Evolutionary conservation across 2,888 invertebrate genomes (phyloP).

Genomic region (Sicus ferrugineus): DNA sequence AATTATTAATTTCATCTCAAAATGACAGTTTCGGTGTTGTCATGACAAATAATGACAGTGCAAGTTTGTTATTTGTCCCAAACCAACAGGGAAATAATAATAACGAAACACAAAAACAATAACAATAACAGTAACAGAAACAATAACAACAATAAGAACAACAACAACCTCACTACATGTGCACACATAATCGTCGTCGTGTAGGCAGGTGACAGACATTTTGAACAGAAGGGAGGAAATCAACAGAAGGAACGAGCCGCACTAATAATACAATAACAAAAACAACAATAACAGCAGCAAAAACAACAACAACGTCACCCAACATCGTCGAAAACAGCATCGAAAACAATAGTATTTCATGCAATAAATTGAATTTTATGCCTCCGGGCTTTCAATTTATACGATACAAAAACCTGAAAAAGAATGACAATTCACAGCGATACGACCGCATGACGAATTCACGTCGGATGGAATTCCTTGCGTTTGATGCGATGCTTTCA

Average conservation of each 20-base stretch:
- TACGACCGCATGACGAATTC: not conserved
- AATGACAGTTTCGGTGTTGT: constrained; percentile 11
- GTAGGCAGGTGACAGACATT: constrained; percentile 9
- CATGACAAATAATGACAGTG: constrained; percentile 6
- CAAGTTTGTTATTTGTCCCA: not conserved
- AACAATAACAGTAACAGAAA: not conserved
- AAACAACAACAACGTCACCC: not conserved
- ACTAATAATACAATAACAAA: not conserved
- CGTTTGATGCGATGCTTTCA: not conserved
- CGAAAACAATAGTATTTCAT: not conserved
- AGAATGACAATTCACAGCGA: not conserved
- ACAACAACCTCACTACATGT: not conserved
- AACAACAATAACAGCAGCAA: not conserved
- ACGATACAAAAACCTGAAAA: not conserved
- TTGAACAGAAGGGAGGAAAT: not conserved
- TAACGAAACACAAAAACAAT: not conserved
- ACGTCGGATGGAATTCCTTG: not conserved
- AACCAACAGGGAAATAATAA: not conserved
- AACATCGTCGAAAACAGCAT: not conserved
- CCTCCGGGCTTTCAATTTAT: constrained; percentile 5
- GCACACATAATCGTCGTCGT: not conserved
- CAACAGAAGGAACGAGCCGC: not conserved
- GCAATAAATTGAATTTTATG: constrained; percentile 24
- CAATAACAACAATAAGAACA: not conserved
- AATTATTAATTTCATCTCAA: not conserved